phyloP scores from a whole-genome alignment of 2,797 vertebrate genomes.

The Pseudochirops corinnae region DNA sequence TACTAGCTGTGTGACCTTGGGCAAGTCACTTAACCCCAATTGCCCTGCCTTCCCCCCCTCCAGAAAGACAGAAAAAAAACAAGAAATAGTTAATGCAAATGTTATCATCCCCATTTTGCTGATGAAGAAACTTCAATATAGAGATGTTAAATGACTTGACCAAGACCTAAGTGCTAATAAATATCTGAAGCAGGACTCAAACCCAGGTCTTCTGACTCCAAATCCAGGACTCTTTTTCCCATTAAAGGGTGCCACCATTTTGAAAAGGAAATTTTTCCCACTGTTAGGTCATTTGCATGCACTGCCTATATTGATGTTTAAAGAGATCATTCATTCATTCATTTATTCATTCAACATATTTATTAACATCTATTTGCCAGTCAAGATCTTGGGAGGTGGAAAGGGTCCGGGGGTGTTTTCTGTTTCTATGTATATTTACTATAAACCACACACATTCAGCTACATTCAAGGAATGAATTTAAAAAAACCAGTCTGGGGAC shows the following conservation, averaged over 20 bases:
- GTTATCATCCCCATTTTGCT: not conserved
- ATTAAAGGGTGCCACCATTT: not conserved
- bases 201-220: not conserved
- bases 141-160: not conserved
- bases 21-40: too few species aligned
- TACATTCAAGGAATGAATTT: not conserved
- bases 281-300: not conserved
- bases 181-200: not conserved
- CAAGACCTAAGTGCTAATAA: not conserved
- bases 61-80: too few species aligned
- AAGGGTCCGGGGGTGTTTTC: not conserved
- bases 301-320: not conserved
- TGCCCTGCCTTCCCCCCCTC: too few species aligned
- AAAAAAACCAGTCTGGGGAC: not conserved
- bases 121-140: not conserved
- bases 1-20: too few species aligned
- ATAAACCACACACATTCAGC: not conserved
- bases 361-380: not conserved
- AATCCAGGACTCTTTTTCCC: not conserved
- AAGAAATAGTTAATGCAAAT: not conserved
- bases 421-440: not conserved
- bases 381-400: not conserved
- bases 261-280: not conserved
- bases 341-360: not conserved
- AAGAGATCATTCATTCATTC: not conserved